phyloP scores from a whole-genome alignment of 2,888 invertebrate genomes.

The Patella caerulea region DNA sequence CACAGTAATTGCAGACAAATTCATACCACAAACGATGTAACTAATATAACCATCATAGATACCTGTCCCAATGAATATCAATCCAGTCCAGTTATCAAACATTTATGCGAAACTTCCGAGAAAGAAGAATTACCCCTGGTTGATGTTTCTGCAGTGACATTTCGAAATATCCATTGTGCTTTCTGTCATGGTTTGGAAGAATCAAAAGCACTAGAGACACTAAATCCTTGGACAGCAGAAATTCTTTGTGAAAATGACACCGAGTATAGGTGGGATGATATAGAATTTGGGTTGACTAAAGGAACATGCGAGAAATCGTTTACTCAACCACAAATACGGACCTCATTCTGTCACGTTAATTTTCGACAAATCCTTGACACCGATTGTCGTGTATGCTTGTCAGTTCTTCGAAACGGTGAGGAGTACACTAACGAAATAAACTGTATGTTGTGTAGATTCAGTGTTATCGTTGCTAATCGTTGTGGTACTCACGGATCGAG shows the following conservation, averaged over 20 bases:
- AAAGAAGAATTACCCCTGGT: no score
- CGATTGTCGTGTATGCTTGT: not conserved
- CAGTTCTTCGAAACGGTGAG: not conserved
- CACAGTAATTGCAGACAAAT: no score
- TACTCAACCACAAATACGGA: not conserved
- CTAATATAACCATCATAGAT: no score
- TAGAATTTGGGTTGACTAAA: not conserved
- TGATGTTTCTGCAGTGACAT: not conserved
- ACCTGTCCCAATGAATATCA: no score
- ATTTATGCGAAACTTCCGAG: no score
- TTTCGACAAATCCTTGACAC: not conserved
- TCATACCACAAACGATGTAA: no score
- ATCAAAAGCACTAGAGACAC: not conserved
- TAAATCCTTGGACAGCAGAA: no score
- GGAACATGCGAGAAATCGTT: not conserved
- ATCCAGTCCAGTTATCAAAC: no score
- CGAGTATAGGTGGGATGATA: not conserved
- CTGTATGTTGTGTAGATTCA: no score
- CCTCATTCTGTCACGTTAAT: not conserved
- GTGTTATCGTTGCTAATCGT: no score
- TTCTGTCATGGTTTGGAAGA: not conserved
- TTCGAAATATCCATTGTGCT: not conserved
- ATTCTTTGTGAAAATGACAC: no score
- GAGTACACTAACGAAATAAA: not conserved
- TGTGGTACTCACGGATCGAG: not conserved